Percentiles rank a stretch among this genome's conserved stretches.
Conservation (phyloP, 2,888 invertebrate genomes). For the Heliconius hortense region DNA sequence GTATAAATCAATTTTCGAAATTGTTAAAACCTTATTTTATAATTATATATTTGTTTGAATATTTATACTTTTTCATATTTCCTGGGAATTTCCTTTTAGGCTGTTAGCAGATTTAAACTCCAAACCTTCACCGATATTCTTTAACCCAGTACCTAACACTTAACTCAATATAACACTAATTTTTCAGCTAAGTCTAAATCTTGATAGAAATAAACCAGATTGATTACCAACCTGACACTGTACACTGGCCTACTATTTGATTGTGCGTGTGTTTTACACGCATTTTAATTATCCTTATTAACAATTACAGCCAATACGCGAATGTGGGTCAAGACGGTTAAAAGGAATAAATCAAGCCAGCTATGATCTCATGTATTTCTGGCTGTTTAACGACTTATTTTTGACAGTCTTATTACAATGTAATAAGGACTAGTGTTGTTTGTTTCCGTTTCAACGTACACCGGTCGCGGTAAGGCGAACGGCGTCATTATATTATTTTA, state of each 20-base stretch:
- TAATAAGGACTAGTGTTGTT: slow-evolving; percentile 50
- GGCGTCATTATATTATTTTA: slow-evolving; percentile 74
- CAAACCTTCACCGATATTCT: too few relatives aligned
- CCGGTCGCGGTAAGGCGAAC: slow-evolving; percentile 59
- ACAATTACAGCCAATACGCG: slow-evolving; percentile 79
- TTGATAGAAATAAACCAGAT: neutral
- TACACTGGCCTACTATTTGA: slow-evolving; percentile 37
- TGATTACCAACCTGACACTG: slow-evolving; percentile 22
- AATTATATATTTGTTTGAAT: too few relatives aligned
- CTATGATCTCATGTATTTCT: slow-evolving; percentile 73
- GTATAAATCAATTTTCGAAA: too few relatives aligned
- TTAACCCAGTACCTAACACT: too few relatives aligned
- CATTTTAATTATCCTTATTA: slow-evolving; percentile 81
- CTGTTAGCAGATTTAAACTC: too few relatives aligned
- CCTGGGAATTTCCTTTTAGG: too few relatives aligned
- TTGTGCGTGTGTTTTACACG: slow-evolving; percentile 66
- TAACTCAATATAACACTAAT: neutral
- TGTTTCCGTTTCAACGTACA: slow-evolving; percentile 45
- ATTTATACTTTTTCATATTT: too few relatives aligned
- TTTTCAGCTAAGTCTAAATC: neutral
- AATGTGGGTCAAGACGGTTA: slow-evolving; percentile 79
- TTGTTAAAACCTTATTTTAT: too few relatives aligned
- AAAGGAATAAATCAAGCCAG: slow-evolving; percentile 78
- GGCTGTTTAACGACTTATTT: slow-evolving; percentile 45
- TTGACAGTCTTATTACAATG: slow-evolving; percentile 49